Conservation (phyloP, 2,888 invertebrate species). For the Drosophila robusta region DNA sequence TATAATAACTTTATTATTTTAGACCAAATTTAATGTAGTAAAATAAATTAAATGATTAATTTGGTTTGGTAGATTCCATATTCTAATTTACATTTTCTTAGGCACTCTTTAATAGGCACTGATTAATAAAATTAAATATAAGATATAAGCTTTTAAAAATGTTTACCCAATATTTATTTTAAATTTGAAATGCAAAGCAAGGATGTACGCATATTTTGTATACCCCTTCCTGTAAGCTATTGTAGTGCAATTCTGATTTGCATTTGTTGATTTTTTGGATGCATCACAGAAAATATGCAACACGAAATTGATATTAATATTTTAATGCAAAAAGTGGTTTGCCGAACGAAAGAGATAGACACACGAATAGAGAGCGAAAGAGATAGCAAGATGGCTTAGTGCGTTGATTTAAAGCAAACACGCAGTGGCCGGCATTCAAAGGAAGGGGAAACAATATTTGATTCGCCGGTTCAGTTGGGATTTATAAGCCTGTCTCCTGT, state of each 20-base stretch:
- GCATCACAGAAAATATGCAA: constrained; percentile 59
- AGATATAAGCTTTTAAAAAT: too few relatives aligned
- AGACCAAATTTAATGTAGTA: too few relatives aligned
- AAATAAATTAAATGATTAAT: too few relatives aligned
- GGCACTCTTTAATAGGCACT: too few relatives aligned
- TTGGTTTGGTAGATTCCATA: too few relatives aligned
- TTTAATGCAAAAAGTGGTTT: constrained; percentile 61
- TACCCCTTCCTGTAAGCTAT: not conserved
- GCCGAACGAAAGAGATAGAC: constrained; percentile 3
- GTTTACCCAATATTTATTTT: too few relatives aligned
- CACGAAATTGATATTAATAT: constrained; percentile 71
- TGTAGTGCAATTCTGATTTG: constrained; percentile 22
- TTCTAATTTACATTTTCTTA: too few relatives aligned
- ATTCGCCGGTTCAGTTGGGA: constrained; percentile 33
- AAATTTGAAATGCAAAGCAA: not conserved
- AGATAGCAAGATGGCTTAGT: constrained; percentile 33
- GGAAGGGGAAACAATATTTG: constrained; percentile 5
- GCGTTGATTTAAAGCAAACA: constrained; percentile 55
- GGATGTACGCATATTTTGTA: not conserved
- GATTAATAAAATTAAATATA: too few relatives aligned
- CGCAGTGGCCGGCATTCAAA: not conserved
- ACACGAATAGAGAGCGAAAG: constrained; percentile 6
- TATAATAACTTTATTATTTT: too few relatives aligned
- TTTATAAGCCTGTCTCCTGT: constrained; percentile 22
- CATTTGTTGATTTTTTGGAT: constrained; percentile 38